A percentile compares a stretch with the other conserved stretches of the same genome.
Evolutionary conservation across 2,113 vertebrate genomes (phyloP).

Genomic region (Gorsachius goisagi): DNA sequence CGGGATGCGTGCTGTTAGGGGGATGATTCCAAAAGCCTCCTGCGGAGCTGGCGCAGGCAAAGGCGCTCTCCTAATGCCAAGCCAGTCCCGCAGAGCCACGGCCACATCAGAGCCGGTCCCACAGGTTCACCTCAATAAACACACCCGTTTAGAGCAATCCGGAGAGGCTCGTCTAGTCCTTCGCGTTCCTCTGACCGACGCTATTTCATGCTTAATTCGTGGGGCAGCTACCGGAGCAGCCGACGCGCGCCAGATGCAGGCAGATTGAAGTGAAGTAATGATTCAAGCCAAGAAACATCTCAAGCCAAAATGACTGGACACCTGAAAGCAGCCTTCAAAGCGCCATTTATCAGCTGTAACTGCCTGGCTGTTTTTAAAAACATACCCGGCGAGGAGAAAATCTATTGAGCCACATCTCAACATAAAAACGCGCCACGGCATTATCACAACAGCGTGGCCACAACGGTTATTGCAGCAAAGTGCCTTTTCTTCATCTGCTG

Average conservation of each 20-base stretch:
- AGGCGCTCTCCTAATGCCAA: not conserved
- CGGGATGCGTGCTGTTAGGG: not conserved
- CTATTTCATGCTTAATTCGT: rapidly evolving
- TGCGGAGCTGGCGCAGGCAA: not conserved
- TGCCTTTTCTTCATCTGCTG: slow-evolving; percentile 46
- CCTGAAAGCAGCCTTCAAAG: not conserved
- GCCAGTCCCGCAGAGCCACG: not conserved
- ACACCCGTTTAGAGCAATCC: not conserved
- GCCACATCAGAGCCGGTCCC: not conserved
- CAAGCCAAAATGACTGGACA: not conserved
- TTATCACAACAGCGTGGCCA: not conserved
- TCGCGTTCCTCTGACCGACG: not conserved
- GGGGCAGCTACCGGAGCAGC: not conserved
- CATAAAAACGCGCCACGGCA: not conserved
- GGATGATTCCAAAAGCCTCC: not conserved
- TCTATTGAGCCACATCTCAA: not conserved
- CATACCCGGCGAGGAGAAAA: not conserved
- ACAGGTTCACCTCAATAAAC: not conserved
- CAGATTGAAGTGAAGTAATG: not conserved
- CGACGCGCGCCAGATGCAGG: not conserved
- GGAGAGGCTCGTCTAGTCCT: not conserved
- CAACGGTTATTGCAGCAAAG: not conserved
- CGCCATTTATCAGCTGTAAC: not conserved
- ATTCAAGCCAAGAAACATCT: not conserved
- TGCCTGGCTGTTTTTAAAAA: not conserved